Conservation (phyloP, 2,113 vertebrate genomes). For the Parus major region DNA sequence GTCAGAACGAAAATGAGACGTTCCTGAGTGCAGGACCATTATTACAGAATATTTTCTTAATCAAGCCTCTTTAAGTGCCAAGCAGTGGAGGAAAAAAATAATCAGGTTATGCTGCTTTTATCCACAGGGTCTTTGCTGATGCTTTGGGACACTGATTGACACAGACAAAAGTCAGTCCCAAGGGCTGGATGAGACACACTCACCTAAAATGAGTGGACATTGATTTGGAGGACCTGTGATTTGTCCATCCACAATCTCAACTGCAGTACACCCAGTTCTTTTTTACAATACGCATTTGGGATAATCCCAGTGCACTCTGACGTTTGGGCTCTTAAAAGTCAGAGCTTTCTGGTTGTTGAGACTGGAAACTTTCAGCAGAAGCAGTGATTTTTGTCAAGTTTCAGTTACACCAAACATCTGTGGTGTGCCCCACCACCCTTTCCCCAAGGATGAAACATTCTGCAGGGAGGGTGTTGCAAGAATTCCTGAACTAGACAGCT, state of each 20-base stretch:
- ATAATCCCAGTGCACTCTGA: constrained; percentile 39
- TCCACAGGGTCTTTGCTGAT: background rate
- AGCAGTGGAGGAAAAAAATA: background rate
- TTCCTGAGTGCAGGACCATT: constrained; percentile 53
- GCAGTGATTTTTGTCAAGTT: constrained; percentile 57
- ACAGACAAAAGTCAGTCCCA: background rate
- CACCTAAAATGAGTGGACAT: background rate
- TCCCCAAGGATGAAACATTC: constrained; percentile 75
- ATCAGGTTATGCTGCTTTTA: background rate
- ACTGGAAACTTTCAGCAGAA: constrained; percentile 64
- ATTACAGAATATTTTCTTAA: constrained; percentile 66
- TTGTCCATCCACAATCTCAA: background rate
- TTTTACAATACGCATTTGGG: constrained; percentile 27
- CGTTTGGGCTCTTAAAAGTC: constrained; percentile 52
- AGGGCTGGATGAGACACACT: background rate
- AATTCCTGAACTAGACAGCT: constrained; percentile 75
- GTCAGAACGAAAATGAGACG: constrained; percentile 70
- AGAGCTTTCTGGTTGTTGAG: constrained; percentile 47
- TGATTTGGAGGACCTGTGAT: background rate
- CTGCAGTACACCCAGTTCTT: constrained; percentile 28
- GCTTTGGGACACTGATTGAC: background rate
- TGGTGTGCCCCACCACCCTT: constrained; percentile 74
- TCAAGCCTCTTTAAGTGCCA: constrained; percentile 28
- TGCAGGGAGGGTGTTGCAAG: constrained; percentile 71
- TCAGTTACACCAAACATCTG: constrained; percentile 78